Base-by-base conservation (phyloP, 1,140 invertebrate genomes). In the Chrysomallon squamiferum region DNA sequence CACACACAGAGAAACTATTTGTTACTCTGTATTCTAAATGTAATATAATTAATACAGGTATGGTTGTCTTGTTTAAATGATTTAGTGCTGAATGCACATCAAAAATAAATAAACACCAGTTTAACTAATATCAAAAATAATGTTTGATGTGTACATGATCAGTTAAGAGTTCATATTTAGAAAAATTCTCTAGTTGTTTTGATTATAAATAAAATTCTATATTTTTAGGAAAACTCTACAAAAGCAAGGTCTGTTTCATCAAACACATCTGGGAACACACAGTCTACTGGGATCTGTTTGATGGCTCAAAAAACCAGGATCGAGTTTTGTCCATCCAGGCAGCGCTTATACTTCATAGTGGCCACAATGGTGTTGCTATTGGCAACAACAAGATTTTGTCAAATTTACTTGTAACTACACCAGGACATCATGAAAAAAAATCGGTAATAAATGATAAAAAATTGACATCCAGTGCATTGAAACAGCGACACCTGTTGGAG, bases 191-290 rank as follows among this genome's bases (percentile, higher is more conserved):
- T n/a, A n/a, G n/a, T n/a, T n/a, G n/a, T n/a, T n/a, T n/a, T n/a
- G n/a, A n/a, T n/a, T n/a, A n/a, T n/a, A n/a, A n/a, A n/a, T n/a
- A n/a, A n/a, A n/a, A n/a, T 59, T 52, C 47, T 54, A 65, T 59
- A 63, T 38, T 74, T 79, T 3, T 68, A 83, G 81, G 80, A 20
- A 83, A 83, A 54, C 73, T 83, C 50, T 83, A 83, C 74, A 81
- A 82, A 61, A 82, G 80, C 58, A 75, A 72, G 58, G 81, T 83
- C 0, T 83, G 81, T 50, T 82, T 81, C 49, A 80, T 77, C 33
- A 83, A 83, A 57, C 81, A 83, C 38, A 65, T 83, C 15, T 83
- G 81, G 81, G 81, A 83, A 45, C 81, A 83, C 66, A 78, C 68
- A 45, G 69, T 82, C 3, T 83, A 83, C 66, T 83, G 81, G 81